Percentiles rank a stretch among this genome's conserved stretches.
Evolutionary conservation across 1,140 invertebrate genomes (phyloP).

Genomic region (Drosophila neocordata): DNA sequence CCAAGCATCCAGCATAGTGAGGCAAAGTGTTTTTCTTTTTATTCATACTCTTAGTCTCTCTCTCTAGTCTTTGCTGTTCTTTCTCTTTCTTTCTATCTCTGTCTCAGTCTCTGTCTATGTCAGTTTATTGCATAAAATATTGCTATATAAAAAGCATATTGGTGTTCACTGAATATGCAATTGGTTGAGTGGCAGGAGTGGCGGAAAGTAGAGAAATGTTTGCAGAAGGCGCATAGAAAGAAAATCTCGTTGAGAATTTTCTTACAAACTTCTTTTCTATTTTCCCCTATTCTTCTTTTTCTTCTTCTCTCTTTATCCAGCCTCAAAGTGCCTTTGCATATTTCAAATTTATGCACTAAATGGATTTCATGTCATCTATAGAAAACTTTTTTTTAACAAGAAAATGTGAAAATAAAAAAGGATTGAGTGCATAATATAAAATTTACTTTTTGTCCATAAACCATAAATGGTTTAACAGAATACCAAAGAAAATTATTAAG

Average conservation of each 20-base stretch:
- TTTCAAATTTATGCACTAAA: constrained; percentile 45
- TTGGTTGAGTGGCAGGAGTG: constrained; percentile 39
- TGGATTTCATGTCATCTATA: constrained; percentile 9
- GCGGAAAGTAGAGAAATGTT: background rate
- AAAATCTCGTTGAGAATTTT: constrained; percentile 13
- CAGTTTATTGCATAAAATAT: constrained; percentile 73
- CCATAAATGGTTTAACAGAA: constrained; percentile 9
- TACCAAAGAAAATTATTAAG: constrained; percentile 13
- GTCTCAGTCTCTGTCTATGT: constrained; percentile 27
- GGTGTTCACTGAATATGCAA: constrained; percentile 76
- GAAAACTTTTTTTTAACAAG: constrained; percentile 4
- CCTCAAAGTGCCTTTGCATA: constrained; percentile 38
- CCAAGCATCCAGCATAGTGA: constrained; percentile 28
- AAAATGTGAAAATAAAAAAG: constrained; percentile 5
- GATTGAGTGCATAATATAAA: background rate
- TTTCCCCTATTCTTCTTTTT: background rate
- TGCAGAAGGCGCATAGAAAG: background rate
- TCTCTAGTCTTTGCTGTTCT: constrained; percentile 15
- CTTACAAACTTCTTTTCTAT: constrained; percentile 5
- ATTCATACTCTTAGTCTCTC: background rate
- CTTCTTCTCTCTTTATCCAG: background rate
- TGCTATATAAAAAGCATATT: constrained; percentile 75
- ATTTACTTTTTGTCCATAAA: background rate
- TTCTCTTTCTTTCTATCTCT: background rate
- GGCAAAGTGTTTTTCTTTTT: constrained; percentile 20